phyloP scores from a whole-genome alignment of 1,140 invertebrate species.

The Drosophila guanche region DNA sequence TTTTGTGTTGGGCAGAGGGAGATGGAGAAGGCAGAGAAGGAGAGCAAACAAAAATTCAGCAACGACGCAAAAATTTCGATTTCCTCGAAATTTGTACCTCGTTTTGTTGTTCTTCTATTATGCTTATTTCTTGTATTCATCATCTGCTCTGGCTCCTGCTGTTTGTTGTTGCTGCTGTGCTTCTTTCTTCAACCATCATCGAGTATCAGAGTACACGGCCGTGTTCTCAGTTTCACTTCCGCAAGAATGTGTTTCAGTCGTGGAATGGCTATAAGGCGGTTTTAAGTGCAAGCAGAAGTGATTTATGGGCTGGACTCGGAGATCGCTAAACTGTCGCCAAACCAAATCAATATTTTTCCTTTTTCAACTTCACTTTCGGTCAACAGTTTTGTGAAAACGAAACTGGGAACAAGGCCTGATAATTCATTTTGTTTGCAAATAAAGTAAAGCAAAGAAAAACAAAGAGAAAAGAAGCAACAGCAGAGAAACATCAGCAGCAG shows the following conservation, averaged over 20 bases:
- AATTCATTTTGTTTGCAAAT: constrained; percentile 69
- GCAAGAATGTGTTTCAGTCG: too few species aligned
- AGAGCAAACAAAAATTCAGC: constrained; percentile 59
- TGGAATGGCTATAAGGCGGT: too few species aligned
- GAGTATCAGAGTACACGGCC: constrained; percentile 8
- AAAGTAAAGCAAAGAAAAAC: constrained; percentile 20
- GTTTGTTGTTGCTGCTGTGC: constrained; percentile 31
- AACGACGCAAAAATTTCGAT: constrained; percentile 77
- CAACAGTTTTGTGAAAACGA: constrained; percentile 27
- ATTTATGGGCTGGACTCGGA: too few species aligned
- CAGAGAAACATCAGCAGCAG: constrained; percentile 17
- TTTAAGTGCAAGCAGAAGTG: too few species aligned
- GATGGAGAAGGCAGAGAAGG: constrained; percentile 3
- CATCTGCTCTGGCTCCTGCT: constrained; percentile 11
- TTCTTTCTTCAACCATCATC: constrained; percentile 40
- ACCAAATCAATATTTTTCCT: not conserved
- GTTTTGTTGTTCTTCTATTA: constrained; percentile 57
- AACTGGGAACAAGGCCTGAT: too few species aligned
- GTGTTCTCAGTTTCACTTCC: too few species aligned
- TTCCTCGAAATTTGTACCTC: constrained; percentile 77
- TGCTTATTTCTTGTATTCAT: constrained; percentile 53
- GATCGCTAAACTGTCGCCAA: too few species aligned
- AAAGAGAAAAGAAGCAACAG: constrained; percentile 48
- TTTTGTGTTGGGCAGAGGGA: constrained; percentile 21
- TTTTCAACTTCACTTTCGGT: constrained; percentile 14